Conservation (phyloP, 1,140 invertebrate species). For the Drosophila gunungcola region DNA sequence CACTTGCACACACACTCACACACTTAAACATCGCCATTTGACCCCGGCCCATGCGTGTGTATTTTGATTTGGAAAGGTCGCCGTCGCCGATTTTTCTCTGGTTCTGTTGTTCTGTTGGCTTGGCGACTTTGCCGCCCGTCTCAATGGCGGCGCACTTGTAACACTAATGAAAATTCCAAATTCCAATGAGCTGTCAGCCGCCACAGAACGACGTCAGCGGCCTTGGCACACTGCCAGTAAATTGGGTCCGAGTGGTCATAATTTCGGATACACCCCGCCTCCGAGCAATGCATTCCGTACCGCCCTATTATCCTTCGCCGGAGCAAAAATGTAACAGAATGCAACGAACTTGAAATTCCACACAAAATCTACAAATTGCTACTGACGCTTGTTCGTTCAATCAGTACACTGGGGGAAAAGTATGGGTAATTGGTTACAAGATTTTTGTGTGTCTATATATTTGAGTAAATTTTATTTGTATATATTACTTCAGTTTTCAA, state of each 20-base stretch:
- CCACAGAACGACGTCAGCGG: slow-evolving; percentile 45
- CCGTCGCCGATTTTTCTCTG: slow-evolving; percentile 20
- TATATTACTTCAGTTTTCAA: too few relatives aligned
- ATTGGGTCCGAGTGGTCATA: slow-evolving; percentile 77
- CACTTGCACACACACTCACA: slow-evolving; percentile 1
- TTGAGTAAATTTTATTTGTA: too few relatives aligned
- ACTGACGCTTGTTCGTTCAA: slow-evolving; percentile 30
- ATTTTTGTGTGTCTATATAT: not conserved
- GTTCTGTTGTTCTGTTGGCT: slow-evolving; percentile 19
- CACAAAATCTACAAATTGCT: slow-evolving; percentile 57
- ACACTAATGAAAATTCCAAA: slow-evolving; percentile 81
- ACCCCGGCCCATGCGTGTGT: slow-evolving; percentile 33
- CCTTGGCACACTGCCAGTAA: slow-evolving; percentile 75
- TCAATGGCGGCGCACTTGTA: slow-evolving; percentile 77
- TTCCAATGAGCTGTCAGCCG: slow-evolving; percentile 73
- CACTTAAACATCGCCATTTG: not conserved
- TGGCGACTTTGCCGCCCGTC: slow-evolving; percentile 53
- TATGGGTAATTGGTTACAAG: not conserved
- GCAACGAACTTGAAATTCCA: slow-evolving; percentile 64
- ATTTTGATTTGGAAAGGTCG: slow-evolving; percentile 57
- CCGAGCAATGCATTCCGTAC: slow-evolving; percentile 14
- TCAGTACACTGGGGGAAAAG: slow-evolving; percentile 19
- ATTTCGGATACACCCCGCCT: slow-evolving; percentile 53
- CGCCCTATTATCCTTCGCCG: too few relatives aligned
- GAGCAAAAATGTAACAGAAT: slow-evolving; percentile 45